Evolutionary conservation across 2,888 invertebrate species (phyloP), one percentile per base, ranked within the genome.

Genomic region (Mylabris sibirica): DNA sequence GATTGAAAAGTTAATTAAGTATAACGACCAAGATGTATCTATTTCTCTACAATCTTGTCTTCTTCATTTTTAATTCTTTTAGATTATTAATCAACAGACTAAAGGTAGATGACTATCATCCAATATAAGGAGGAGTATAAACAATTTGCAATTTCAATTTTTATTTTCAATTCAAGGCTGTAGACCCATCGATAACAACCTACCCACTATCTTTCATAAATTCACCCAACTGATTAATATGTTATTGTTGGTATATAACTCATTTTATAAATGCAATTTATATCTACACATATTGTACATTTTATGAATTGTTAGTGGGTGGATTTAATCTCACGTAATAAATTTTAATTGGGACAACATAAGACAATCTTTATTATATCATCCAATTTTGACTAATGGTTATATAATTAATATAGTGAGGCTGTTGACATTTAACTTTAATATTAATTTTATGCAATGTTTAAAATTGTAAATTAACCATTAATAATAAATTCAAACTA

Each of bases 181-280:
- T 35, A 60, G n/a, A 35, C 4, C 35, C 60, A 60, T 35, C 60
- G 60, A 60, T 60, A 60, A 60, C 34, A n/a, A 3, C 35, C 60
- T 11, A 34, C 34, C n/a, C 22, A 35, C 26, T 30, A 60, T 34
- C 20, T 60, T 60, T 60, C 17, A 35, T n/a, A 60, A 60, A 11
- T 30, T 60, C 34, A 60, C 30, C 11, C 17, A 34, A 35, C 12
- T 60, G 60, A 60, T 34, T 60, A 60, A 60, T 30, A 17, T 35
- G 60, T 60, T 60, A 22, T 30, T 38, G 22, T 49, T 60, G n/a
- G 12, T 20, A 17, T 30, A 9, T 34, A 34, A 20, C 22, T 60
- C n/a, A 60, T 34, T 38, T 60, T 34, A 8, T 26, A 60, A n/a
- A 60, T 60, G 60, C 60, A 60, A 60, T 60, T 60, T 35, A 34